These are phyloP conservation scores for Patagioenas fasciata DNA, from an alignment of 2,113 vertebrate species.

Conservation along the genomic window DNA sequence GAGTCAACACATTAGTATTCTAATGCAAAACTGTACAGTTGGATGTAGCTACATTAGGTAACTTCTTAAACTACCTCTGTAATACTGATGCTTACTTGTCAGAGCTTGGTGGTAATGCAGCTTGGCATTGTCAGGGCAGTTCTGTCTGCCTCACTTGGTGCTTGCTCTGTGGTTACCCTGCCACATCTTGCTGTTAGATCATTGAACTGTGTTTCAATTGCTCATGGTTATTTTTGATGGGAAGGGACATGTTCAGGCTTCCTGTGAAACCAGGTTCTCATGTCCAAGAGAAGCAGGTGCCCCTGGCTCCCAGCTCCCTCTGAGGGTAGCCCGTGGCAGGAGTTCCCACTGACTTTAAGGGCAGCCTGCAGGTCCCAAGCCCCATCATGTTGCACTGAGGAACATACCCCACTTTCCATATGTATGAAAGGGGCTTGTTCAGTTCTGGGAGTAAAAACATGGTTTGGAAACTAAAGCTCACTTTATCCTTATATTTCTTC, in stretches of 20 bases:
- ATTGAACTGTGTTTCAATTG: background rate
- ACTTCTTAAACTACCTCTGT: background rate
- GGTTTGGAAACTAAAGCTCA: constrained; percentile 27
- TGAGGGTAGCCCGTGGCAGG: background rate
- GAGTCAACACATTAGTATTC: background rate
- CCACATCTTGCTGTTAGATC: background rate
- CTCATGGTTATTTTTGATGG: background rate
- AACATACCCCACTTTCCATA: background rate
- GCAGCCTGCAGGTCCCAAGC: background rate
- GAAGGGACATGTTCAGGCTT: background rate
- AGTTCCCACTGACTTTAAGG: accelerated
- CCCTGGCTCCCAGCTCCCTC: background rate
- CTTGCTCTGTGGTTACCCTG: background rate
- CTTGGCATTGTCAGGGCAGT: background rate
- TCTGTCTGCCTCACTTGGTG: background rate
- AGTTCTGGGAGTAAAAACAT: background rate
- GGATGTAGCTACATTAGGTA: background rate
- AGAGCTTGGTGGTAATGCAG: background rate
- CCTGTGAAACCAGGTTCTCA: background rate
- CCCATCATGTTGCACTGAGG: accelerated
- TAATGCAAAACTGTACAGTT: background rate
- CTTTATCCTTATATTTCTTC: constrained; percentile 10
- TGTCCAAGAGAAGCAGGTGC: background rate
- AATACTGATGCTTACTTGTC: background rate
- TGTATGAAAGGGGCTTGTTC: background rate